Evolutionary conservation across 2,797 vertebrate species (phyloP).

Genomic region (Xerus rutilus): DNA sequence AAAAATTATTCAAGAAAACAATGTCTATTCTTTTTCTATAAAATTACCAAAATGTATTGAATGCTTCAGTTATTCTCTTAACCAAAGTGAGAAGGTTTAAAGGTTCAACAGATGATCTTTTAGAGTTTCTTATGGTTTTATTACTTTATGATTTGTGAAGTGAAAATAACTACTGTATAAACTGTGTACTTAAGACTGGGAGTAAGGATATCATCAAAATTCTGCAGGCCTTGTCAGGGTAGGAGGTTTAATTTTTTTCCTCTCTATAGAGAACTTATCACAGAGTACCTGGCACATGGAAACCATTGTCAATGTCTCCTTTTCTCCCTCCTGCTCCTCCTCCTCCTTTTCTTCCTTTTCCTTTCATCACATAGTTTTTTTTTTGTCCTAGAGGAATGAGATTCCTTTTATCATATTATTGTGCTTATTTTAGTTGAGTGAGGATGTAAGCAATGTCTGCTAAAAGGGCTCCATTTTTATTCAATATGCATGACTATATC

Average conservation of each 20-base stretch:
- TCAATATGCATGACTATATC: neutral
- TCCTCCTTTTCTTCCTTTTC: neutral
- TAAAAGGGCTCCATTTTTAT: constrained; percentile 26
- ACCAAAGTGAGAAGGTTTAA: constrained; percentile 45
- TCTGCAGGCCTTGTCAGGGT: neutral
- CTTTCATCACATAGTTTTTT: neutral
- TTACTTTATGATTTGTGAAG: constrained; percentile 70
- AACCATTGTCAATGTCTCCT: neutral
- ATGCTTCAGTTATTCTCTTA: constrained; percentile 65
- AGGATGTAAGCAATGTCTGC: neutral
- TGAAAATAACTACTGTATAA: constrained; percentile 64
- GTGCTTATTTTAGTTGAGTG: constrained; percentile 33
- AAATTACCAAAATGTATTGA: constrained; percentile 50
- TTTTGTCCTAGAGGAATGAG: constrained; percentile 28
- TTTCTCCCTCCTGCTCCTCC: neutral
- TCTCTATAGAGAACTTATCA: constrained; percentile 3
- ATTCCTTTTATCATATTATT: constrained; percentile 29
- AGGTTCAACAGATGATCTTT: constrained; percentile 63
- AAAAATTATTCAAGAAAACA: neutral
- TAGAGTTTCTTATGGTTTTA: constrained; percentile 56
- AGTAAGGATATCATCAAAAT: constrained; percentile 45
- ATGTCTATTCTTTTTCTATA: neutral
- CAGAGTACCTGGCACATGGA: neutral
- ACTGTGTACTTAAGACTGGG: constrained; percentile 48
- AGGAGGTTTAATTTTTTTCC: neutral